Evolutionary conservation across 2,797 vertebrate species (phyloP).

Genomic region (Rhabdomys pumilio): DNA sequence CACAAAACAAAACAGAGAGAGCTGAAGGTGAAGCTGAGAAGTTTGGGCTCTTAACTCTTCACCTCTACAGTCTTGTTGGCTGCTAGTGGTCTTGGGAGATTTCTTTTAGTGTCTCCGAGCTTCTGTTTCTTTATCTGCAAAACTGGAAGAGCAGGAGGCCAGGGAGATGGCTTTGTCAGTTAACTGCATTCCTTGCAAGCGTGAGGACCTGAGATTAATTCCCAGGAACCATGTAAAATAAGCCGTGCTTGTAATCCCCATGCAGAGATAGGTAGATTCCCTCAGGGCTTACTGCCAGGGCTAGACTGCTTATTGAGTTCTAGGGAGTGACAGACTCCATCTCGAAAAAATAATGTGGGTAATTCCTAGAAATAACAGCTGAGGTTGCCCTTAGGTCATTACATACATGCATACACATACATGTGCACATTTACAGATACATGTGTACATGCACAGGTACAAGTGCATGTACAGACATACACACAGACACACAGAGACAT

Average conservation of each 20-base stretch:
- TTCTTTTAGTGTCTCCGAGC: constrained; percentile 18
- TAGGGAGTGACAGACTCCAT: neutral
- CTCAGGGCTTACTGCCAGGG: neutral
- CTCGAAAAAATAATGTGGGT: neutral
- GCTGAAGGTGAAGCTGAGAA: neutral
- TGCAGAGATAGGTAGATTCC: neutral
- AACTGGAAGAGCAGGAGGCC: neutral
- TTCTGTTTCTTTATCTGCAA: constrained; percentile 42
- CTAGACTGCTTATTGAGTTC: neutral
- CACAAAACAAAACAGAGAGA: neutral
- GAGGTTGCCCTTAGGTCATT: neutral
- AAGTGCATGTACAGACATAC: neutral
- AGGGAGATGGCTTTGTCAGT: neutral
- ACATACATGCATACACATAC: too few species aligned
- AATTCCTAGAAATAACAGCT: neutral
- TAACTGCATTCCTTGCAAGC: neutral
- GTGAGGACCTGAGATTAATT: neutral
- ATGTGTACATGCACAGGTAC: neutral
- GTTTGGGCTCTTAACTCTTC: neutral
- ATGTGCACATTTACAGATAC: neutral
- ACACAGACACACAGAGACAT: too few species aligned
- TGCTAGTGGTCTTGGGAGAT: neutral
- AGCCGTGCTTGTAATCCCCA: neutral
- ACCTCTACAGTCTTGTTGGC: neutral
- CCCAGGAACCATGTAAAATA: neutral